These are phyloP conservation scores for Ephestia elutella DNA, from an alignment of 1,140 invertebrate species.

Conservation along the genomic window DNA sequence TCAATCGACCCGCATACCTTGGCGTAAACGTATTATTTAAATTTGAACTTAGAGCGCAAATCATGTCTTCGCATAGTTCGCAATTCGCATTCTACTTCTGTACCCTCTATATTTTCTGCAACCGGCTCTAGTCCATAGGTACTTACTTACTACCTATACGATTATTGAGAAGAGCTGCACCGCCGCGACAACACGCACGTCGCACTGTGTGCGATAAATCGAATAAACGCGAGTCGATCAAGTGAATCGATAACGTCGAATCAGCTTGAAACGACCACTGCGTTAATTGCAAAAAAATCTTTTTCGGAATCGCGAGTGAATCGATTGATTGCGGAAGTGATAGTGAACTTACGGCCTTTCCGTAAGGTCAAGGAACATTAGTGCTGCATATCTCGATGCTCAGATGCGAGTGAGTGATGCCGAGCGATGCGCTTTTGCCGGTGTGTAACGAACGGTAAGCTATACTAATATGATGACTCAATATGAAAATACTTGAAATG, in stretches of 20 bases:
- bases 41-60: too few species aligned
- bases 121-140: constrained; percentile 1
- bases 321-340: constrained; percentile 7
- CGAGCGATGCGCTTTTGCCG: constrained; percentile 2
- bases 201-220: constrained; percentile 23
- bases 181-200: constrained; percentile 38
- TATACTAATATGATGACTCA: background rate
- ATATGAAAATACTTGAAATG: background rate
- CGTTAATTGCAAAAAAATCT: constrained; percentile 30
- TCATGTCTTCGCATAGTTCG: too few species aligned
- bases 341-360: constrained; percentile 29
- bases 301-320: constrained; percentile 24
- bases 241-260: constrained; percentile 21
- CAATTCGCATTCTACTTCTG: background rate
- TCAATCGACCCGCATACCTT: too few species aligned
- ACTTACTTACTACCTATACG: background rate
- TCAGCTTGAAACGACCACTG: constrained; percentile 18
- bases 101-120: background rate
- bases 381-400: constrained; percentile 5
- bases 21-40: too few species aligned
- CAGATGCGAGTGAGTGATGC: background rate
- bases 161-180: constrained; percentile 38
- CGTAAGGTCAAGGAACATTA: constrained; percentile 30
- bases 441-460: constrained; percentile 15
- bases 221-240: constrained; percentile 23